A percentile compares a stretch with the other conserved stretches of the same genome.
Conservation (phyloP, 1,140 invertebrate genomes). For the Lasioglossum albipes region DNA sequence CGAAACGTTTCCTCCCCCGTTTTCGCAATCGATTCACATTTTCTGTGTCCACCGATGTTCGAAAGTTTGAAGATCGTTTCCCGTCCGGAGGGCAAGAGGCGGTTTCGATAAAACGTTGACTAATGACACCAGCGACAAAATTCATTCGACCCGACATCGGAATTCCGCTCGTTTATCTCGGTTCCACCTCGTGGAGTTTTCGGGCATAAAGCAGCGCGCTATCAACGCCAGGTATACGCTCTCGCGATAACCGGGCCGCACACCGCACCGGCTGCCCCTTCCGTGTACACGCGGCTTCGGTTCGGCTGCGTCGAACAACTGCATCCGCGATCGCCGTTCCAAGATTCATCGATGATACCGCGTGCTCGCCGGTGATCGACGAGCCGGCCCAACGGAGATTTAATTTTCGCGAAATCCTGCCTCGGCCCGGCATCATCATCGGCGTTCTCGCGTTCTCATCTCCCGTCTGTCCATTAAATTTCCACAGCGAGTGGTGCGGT, state of each 20-base stretch:
- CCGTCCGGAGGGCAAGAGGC: not conserved
- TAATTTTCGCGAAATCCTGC: not conserved
- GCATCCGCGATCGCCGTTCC: constrained; percentile 7
- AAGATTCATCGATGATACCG: constrained; percentile 12
- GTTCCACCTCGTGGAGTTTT: constrained; percentile 39
- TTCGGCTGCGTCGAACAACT: constrained; percentile 12
- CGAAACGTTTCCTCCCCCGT: not conserved
- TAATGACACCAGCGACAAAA: constrained; percentile 35
- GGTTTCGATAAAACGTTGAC: constrained; percentile 34
- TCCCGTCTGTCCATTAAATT: not conserved
- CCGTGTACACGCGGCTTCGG: not conserved
- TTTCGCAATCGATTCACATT: not conserved
- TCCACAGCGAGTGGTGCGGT: not conserved
- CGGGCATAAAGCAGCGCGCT: constrained; percentile 29
- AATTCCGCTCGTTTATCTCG: constrained; percentile 40
- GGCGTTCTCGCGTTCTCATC: too few species aligned
- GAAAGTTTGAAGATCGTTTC: constrained; percentile 1
- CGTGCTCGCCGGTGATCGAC: not conserved
- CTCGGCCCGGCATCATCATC: too few species aligned
- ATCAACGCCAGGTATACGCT: constrained; percentile 37
- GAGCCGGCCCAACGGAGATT: not conserved
- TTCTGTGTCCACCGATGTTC: not conserved
- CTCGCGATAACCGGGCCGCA: constrained; percentile 23
- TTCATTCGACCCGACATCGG: constrained; percentile 6
- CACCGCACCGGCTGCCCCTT: too few species aligned